phyloP scores from a whole-genome alignment of 2,113 vertebrate species.

The Anseranas semipalmata region DNA sequence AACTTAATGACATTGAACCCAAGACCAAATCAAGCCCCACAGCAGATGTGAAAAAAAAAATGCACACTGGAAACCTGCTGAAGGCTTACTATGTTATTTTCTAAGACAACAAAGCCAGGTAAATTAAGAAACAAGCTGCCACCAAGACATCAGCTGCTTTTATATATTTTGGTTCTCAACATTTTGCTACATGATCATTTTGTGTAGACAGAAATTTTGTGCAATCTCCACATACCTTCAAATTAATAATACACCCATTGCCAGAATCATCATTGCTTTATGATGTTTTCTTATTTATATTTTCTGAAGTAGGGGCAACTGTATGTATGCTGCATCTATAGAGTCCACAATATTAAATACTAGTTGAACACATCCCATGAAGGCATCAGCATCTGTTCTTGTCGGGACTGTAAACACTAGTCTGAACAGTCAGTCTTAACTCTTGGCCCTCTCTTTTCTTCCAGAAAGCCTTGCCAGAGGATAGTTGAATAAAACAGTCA shows the following conservation, averaged over 20 bases:
- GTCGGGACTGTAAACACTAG: neutral
- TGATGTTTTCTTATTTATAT: neutral
- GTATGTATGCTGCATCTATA: neutral
- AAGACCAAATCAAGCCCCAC: neutral
- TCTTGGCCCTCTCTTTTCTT: neutral
- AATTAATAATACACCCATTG: neutral
- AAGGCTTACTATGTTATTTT: neutral
- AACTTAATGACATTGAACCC: neutral
- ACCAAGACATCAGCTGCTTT: neutral
- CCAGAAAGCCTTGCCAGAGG: neutral
- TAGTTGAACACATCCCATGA: neutral
- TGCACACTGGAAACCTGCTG: neutral
- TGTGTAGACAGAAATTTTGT: neutral
- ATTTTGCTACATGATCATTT: neutral
- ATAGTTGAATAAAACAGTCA: neutral
- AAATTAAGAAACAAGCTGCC: neutral
- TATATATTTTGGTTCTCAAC: neutral
- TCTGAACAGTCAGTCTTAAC: neutral
- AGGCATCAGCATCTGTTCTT: neutral
- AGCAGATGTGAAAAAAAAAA: neutral
- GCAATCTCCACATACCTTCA: neutral
- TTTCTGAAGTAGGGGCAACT: neutral
- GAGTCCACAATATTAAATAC: neutral
- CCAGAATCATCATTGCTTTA: neutral
- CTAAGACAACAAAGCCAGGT: neutral